Conservation (phyloP, 2,113 vertebrate genomes). For the Platysternon megacephalum region DNA sequence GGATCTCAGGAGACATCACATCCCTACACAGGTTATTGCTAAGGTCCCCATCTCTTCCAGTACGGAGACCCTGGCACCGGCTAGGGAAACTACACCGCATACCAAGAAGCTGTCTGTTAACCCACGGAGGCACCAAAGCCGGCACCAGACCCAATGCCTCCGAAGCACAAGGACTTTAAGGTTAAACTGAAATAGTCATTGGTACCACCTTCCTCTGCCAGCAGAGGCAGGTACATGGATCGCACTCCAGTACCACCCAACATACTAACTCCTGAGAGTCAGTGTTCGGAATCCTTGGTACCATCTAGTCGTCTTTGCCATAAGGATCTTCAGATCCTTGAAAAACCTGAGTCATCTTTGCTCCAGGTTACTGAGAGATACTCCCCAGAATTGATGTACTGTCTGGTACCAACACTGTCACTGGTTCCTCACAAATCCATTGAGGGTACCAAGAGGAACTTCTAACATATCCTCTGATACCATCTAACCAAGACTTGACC, state of each 20-base stretch:
- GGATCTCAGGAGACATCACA: not conserved
- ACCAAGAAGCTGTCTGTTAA: not conserved
- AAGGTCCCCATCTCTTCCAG: not conserved
- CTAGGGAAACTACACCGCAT: not conserved
- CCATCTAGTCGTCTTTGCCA: not conserved
- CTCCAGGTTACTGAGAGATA: not conserved
- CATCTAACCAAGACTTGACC: not conserved
- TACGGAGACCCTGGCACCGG: not conserved
- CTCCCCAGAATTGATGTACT: not conserved
- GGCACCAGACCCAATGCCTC: not conserved
- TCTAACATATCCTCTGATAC: not conserved
- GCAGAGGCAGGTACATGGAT: not conserved
- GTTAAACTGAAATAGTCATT: not conserved
- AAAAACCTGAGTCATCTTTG: not conserved
- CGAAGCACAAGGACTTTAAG: not conserved
- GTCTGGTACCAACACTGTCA: not conserved
- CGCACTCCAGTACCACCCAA: not conserved
- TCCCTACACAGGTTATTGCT: not conserved
- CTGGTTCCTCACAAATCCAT: not conserved
- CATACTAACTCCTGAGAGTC: not conserved
- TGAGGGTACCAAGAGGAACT: not conserved
- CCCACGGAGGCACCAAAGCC: not conserved
- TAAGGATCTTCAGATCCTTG: not conserved
- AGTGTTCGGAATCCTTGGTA: not conserved
- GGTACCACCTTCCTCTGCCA: not conserved